These are phyloP conservation scores for Alviniconcha marisindica DNA, from an alignment of 1,140 invertebrate species.

Conservation along the genomic window DNA sequence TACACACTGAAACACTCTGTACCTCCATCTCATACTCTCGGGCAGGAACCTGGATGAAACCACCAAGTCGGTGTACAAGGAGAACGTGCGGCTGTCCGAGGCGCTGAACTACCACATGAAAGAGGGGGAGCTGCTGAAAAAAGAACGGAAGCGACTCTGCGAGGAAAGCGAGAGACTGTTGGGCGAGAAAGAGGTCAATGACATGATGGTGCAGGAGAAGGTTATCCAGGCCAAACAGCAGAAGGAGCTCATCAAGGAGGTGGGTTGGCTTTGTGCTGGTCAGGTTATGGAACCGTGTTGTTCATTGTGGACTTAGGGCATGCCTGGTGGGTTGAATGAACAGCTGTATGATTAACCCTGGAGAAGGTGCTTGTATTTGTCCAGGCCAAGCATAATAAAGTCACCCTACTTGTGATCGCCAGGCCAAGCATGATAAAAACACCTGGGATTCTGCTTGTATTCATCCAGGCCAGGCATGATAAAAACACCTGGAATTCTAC, in stretches of 20 bases:
- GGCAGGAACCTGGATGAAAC: conserved; percentile 76
- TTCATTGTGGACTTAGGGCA: not conserved
- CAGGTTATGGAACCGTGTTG: not conserved
- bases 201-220: conserved; percentile 73
- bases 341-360: no score
- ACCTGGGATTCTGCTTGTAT: no score
- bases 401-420: no score
- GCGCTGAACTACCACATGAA: conserved; percentile 73
- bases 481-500: no score
- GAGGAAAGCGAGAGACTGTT: conserved; percentile 67
- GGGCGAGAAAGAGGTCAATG: conserved; percentile 71
- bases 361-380: no score
- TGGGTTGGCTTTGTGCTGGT: conserved; percentile 37
- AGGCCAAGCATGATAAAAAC: no score
- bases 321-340: no score
- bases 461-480: no score
- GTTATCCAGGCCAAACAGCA: conserved; percentile 67
- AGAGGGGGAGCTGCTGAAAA: conserved; percentile 72
- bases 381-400: no score
- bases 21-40: no score
- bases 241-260: conserved; percentile 71
- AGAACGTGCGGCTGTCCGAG: conserved; percentile 74
- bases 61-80: conserved; percentile 75
- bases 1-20: no score
- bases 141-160: conserved; percentile 59